A percentile compares a stretch with the other conserved stretches of the same genome.
phyloP scores from a whole-genome alignment of 2,113 vertebrate species.

The Dissostichus mawsoni region DNA sequence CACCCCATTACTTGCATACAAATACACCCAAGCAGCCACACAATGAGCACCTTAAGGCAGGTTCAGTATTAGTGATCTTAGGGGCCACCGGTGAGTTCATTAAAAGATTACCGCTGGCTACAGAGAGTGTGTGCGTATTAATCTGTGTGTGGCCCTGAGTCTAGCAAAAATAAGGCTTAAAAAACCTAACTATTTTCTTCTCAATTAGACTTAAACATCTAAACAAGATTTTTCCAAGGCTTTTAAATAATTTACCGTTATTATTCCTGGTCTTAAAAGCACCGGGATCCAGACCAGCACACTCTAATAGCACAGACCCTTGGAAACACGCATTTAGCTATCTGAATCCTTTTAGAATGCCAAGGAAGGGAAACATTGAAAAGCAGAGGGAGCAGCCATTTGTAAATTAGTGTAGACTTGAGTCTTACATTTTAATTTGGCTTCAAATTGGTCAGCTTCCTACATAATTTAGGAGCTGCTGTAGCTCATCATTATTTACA shows the following conservation, averaged over 20 bases:
- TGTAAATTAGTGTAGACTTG: neutral
- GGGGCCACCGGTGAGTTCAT: conserved; percentile 47
- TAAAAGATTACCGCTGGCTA: conserved; percentile 61
- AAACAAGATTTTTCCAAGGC: neutral
- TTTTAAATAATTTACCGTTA: neutral
- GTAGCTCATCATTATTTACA: neutral
- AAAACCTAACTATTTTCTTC: neutral
- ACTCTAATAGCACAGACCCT: neutral
- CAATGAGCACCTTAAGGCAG: conserved; percentile 45
- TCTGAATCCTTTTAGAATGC: conserved; percentile 7
- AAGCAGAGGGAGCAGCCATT: neutral
- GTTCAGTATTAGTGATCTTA: conserved; percentile 34
- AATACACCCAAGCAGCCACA: conserved; percentile 35
- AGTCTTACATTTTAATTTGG: neutral
- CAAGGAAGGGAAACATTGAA: neutral
- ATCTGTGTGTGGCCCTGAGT: neutral
- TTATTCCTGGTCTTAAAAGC: neutral
- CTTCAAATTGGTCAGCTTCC: conserved; percentile 15
- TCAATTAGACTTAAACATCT: neutral
- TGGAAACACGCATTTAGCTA: conserved; percentile 4
- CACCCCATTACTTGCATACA: conserved; percentile 30
- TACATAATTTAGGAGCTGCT: neutral
- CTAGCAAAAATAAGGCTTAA: conserved; percentile 7
- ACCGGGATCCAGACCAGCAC: neutral
- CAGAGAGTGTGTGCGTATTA: neutral